Conservation (phyloP, 2,888 invertebrate genomes). For the Xestia xanthographa region DNA sequence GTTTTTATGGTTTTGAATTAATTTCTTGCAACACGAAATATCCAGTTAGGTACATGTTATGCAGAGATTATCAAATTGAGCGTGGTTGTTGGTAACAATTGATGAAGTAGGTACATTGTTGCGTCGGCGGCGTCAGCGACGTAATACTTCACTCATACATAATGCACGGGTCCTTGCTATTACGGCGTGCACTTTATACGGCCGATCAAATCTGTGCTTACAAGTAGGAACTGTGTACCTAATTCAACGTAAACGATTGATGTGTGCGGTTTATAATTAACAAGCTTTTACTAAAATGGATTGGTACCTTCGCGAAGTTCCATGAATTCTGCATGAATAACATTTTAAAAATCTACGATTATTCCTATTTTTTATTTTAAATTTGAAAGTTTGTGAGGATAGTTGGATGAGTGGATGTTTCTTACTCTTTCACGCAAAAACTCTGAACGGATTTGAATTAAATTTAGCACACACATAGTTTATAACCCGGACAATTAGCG, state of each 20-base stretch:
- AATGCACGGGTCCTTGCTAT: slow-evolving; percentile 28
- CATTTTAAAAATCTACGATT: slow-evolving; percentile 17
- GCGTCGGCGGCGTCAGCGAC: slow-evolving; percentile 38
- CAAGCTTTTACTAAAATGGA: slow-evolving; percentile 20
- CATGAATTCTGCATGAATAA: slow-evolving; percentile 6
- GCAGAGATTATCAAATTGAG: slow-evolving; percentile 46
- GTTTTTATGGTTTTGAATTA: slow-evolving; percentile 28
- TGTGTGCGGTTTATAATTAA: slow-evolving; percentile 26
- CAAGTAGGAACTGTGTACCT: slow-evolving; percentile 23
- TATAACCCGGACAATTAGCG: no score
- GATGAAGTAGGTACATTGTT: slow-evolving; percentile 37
- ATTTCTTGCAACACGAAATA: slow-evolving; percentile 27
- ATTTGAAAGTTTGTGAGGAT: no score
- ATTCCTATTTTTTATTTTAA: background rate
- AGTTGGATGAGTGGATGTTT: no score
- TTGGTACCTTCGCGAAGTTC: background rate
- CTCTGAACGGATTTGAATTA: no score
- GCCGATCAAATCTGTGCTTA: slow-evolving; percentile 31
- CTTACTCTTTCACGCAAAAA: no score
- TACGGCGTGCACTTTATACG: slow-evolving; percentile 25
- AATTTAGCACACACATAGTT: no score
- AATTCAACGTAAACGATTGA: slow-evolving; percentile 37
- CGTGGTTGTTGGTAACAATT: slow-evolving; percentile 41
- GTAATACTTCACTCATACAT: slow-evolving; percentile 35
- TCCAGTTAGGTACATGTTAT: slow-evolving; percentile 20